These are phyloP conservation scores for Hetaerina titia DNA, from an alignment of 2,888 invertebrate species.

Conservation along the genomic window DNA sequence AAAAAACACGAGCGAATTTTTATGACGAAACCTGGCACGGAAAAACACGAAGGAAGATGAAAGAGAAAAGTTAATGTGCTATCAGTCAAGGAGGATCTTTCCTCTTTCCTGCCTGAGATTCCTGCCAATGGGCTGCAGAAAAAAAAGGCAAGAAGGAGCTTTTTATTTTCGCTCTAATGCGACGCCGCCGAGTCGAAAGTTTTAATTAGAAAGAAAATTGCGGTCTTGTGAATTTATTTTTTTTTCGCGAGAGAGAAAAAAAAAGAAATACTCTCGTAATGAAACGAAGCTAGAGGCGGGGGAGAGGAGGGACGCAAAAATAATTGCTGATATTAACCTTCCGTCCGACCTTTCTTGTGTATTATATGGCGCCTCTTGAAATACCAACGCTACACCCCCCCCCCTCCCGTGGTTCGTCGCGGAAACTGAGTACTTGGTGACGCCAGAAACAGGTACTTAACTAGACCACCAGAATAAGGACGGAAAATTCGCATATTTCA, in stretches of 20 bases:
- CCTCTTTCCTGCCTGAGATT: slow-evolving; percentile 5
- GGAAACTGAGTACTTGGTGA: no score
- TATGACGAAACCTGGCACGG: not conserved
- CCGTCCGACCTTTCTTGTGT: not conserved
- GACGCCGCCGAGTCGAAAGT: slow-evolving; percentile 19
- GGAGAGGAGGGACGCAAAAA: not conserved
- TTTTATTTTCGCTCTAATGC: slow-evolving; percentile 2
- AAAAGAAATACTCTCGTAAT: not conserved
- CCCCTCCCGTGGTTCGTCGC: no score
- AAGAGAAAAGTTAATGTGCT: slow-evolving; percentile 5
- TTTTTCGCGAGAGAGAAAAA: not conserved
- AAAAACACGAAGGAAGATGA: not conserved
- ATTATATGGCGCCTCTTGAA: no score
- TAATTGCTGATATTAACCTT: not conserved
- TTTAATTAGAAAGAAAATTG: slow-evolving; percentile 25
- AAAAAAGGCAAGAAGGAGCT: not conserved
- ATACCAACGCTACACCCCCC: no score
- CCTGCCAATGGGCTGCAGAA: not conserved
- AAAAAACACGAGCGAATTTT: not conserved
- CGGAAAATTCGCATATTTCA: no score
- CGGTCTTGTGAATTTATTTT: not conserved
- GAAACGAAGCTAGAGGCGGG: not conserved
- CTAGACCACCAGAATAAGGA: no score
- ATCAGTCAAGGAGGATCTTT: not conserved
- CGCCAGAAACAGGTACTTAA: no score